Evolutionary conservation across 2,888 invertebrate genomes (phyloP), one percentile per base, ranked within the genome.

Genomic region (Lasioglossum pauxillum): DNA sequence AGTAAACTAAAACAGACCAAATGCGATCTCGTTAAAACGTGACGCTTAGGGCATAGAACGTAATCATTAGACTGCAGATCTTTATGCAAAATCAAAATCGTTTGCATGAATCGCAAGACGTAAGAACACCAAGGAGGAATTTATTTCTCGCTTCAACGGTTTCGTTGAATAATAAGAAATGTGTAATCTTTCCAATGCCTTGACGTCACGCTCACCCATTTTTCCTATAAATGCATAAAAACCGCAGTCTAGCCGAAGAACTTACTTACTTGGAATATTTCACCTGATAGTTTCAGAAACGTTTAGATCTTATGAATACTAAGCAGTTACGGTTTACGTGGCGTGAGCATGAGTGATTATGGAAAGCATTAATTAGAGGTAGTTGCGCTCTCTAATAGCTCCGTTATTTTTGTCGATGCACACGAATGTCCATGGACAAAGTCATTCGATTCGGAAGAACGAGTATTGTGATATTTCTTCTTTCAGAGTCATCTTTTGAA

Each of bases 1-100:
- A 88, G 57, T 0, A 84, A 84, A 67, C 89, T 89, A 89, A 86
- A 89, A 89, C 89, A 89, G 7, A 87, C 19, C n/a, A 78, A 84
- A 80, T 31, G 64, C 12, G 19, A 46, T 38, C 31, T 12, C 38
- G 77, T 89, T 89, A 87, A 79, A 69, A n/a, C 69, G 57, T 53
- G 64, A 60, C 53, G 1, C 35, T 23, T 41, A 46, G 27, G 31
- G 23, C n/a, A 16, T n/a, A 41, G 23, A 16, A 2, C 1, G 27
- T 44, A n/a, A 10, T n/a, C 53, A 8, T 8, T 23, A 53, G 49
- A 53, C 49, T 53, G 49, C 23, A 23, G 49, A 53, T 53, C 8
- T 53, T 23, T 53, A 23, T 53, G 49, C 49, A 23, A 53, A 53
- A 23, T 49, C 0, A 5, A 19, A 5, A 49, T 49, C 8, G 23